Percentiles rank a stretch among this genome's conserved stretches.
These are phyloP conservation scores for Mus spicilegus DNA, from an alignment of 2,113 vertebrate species.

Conservation along the genomic window DNA sequence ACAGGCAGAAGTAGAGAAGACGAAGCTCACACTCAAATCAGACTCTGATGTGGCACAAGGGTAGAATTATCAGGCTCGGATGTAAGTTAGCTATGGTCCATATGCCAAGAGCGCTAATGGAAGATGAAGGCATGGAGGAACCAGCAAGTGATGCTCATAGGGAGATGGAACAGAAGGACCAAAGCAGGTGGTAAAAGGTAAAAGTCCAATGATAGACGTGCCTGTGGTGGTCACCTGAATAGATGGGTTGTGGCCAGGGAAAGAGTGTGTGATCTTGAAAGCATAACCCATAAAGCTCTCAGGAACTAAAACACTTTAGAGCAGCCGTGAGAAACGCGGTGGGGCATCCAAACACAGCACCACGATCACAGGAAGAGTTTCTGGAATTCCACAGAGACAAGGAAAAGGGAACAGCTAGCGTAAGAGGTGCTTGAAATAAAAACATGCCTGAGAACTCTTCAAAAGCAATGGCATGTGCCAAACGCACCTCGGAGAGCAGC, in stretches of 20 bases:
- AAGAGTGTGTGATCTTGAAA: accelerated
- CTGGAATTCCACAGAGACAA: background rate
- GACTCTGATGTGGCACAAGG: accelerated
- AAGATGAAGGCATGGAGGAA: background rate
- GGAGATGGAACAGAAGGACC: background rate
- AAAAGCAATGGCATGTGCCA: background rate
- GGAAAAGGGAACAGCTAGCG: background rate
- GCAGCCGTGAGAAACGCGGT: accelerated
- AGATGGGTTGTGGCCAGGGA: accelerated
- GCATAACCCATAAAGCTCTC: accelerated
- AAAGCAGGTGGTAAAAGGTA: accelerated
- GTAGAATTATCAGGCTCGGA: accelerated
- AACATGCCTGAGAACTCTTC: background rate
- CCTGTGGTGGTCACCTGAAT: accelerated
- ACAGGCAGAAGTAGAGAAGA: background rate
- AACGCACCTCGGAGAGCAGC: background rate
- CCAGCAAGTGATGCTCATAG: background rate
- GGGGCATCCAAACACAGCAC: accelerated
- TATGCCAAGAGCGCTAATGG: accelerated
- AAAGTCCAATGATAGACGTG: background rate
- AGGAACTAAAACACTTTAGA: background rate
- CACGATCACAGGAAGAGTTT: background rate
- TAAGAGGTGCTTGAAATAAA: background rate
- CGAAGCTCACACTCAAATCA: accelerated
- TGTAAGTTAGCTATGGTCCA: accelerated